Conservation (phyloP, 2,888 invertebrate species). For the Lycocerus yunnanus region DNA sequence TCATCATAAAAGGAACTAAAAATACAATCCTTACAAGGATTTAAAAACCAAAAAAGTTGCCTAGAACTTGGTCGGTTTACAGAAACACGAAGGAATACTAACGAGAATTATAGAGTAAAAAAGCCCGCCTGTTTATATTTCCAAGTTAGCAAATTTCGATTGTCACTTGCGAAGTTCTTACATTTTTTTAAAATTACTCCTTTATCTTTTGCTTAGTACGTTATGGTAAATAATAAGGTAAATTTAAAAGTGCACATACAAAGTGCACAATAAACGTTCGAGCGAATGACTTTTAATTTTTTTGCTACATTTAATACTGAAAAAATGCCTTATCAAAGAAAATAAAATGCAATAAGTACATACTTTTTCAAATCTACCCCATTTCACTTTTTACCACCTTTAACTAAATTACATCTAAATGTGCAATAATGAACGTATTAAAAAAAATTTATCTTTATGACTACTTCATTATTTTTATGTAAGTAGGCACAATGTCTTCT, state of each 20-base stretch:
- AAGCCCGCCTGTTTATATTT: neutral
- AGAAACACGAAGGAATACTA: neutral
- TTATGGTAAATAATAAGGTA: neutral
- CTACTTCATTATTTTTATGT: slow-evolving; percentile 22
- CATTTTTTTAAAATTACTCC: neutral
- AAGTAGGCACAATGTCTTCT: neutral
- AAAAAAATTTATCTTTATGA: slow-evolving; percentile 28
- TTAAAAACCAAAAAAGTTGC: neutral
- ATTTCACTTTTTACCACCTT: slow-evolving; percentile 33
- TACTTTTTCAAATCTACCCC: slow-evolving; percentile 40
- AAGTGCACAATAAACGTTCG: neutral
- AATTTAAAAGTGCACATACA: neutral
- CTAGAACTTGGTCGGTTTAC: neutral
- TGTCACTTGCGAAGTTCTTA: neutral
- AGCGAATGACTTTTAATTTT: slow-evolving; percentile 31
- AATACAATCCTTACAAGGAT: neutral
- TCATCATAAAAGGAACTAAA: neutral
- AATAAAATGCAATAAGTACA: slow-evolving; percentile 39
- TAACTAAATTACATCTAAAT: slow-evolving; percentile 33
- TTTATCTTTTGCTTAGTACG: neutral
- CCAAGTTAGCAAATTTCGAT: neutral
- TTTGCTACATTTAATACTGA: slow-evolving; percentile 47
- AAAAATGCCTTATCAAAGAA: slow-evolving; percentile 41
- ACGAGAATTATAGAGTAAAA: neutral
- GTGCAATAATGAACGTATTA: slow-evolving; percentile 32